Base-by-base conservation (phyloP, 2,113 vertebrate genomes). In the Leptobrachium ailaonicum region DNA sequence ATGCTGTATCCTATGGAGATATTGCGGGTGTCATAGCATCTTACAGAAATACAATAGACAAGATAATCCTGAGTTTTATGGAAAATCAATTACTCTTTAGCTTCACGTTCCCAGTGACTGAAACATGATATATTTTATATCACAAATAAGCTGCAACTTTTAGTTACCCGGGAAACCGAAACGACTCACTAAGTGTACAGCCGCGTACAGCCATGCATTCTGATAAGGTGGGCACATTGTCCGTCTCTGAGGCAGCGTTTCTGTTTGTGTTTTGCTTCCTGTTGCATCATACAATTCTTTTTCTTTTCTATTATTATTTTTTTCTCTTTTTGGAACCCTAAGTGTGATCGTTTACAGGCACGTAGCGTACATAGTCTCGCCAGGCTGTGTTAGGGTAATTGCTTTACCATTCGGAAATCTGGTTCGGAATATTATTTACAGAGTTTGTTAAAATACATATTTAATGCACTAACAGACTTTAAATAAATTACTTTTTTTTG, bases 81-180 rank as follows among this genome's bases (percentile, higher is more conserved):
- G 72, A 88, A 90, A 93, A 91, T 88, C 89, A 91, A 90, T 91
- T 90, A 87, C 83, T 84, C 85, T 87, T 89, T 82, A 87, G 84
- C 84, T 90, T 83, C 82, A 84, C 85, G 87, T 86, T 83, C 80
- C 88, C 86, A 83, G 85, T 85, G 84, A 83, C 83, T 86, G 84
- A 89, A 92, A 90, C 84, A 90, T 86, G 84, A 88, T 89, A 91
- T 88, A 89, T 89, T 88, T 89, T 86, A 84, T 90, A 84, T 90
- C 86, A 85, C 78, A 78, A 88, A 90, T 84, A 89, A 87, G 87
- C 88, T 87, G 87, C 88, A 11, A 87, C 79, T 88, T 91, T 82
- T 85, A 87, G 90, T 93, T 93, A 92, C 91, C 93, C 91, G 87
- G 92, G 91, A 92, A 92, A 93, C 90, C 84, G 84, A 83, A 78